Evolutionary conservation across 2,888 invertebrate species (phyloP).

Genomic region (Chrysolina oricalcia): DNA sequence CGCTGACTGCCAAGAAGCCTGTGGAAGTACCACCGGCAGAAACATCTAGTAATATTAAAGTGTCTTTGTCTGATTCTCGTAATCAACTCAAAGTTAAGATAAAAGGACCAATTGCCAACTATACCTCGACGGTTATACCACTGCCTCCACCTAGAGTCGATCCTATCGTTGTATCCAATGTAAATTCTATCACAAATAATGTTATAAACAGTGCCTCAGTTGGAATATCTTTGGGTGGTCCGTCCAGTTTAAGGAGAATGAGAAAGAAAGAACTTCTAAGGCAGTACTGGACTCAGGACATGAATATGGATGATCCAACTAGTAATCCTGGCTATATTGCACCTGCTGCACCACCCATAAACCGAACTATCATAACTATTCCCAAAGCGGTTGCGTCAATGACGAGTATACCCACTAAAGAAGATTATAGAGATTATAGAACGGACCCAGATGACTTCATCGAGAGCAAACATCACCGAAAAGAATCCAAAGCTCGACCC

Average conservation of each 20-base stretch:
- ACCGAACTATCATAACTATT: constrained; percentile 84
- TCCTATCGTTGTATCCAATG: constrained; percentile 69
- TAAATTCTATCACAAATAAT: constrained; percentile 72
- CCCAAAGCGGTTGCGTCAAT: constrained; percentile 93
- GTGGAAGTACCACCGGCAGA: constrained; percentile 72
- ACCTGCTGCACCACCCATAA: constrained; percentile 76
- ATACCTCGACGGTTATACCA: constrained; percentile 76
- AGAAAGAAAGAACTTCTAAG: constrained; percentile 90
- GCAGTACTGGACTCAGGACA: constrained; percentile 90
- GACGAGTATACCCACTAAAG: constrained; percentile 89
- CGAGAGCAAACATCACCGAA: constrained; percentile 81
- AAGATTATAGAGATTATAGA: constrained; percentile 82
- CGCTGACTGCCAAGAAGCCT: constrained; percentile 76
- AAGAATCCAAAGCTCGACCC: constrained; percentile 74
- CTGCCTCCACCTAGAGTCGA: constrained; percentile 76
- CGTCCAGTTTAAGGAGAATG: constrained; percentile 88
- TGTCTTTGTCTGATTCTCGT: constrained; percentile 85
- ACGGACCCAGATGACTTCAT: constrained; percentile 71
- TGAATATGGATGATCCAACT: constrained; percentile 87
- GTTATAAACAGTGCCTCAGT: constrained; percentile 59
- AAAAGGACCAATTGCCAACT: constrained; percentile 90
- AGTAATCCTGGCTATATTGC: constrained; percentile 75
- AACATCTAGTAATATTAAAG: constrained; percentile 77
- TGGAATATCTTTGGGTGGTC: constrained; percentile 73
- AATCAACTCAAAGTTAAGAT: constrained; percentile 93